Evolutionary conservation across 2,888 invertebrate genomes (phyloP).

Genomic region (Lasioglossum figueresi): DNA sequence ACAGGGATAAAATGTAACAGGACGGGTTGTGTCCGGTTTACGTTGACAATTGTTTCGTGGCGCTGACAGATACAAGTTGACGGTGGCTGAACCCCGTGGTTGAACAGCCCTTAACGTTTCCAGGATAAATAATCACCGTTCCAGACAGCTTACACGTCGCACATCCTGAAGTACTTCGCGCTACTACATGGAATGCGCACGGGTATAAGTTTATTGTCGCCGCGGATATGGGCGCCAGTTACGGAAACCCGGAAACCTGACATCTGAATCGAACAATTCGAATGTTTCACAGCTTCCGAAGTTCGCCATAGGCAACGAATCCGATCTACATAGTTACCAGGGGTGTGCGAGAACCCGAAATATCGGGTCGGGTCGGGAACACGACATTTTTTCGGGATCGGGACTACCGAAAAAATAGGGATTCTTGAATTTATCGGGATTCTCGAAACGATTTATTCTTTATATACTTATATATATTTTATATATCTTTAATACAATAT

Average conservation of each 20-base stretch:
- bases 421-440: no score
- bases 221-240: constrained; percentile 9
- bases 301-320: neutral
- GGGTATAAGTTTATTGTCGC: constrained; percentile 8
- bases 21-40: neutral
- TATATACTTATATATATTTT: no score
- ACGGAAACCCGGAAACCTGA: neutral
- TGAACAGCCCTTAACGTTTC: constrained; percentile 5
- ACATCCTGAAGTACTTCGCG: constrained; percentile 2
- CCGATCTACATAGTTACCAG: neutral
- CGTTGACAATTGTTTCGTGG: constrained; percentile 10
- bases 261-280: constrained; percentile 7
- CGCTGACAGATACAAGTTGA: constrained; percentile 8
- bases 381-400: no score
- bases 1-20: neutral
- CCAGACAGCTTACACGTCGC: constrained; percentile 4
- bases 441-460: no score
- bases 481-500: no score
- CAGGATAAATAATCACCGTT: constrained; percentile 13
- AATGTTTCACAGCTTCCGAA: constrained; percentile 11
- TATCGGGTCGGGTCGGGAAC: no score
- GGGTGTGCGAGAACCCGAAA: no score
- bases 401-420: no score
- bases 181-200: neutral
- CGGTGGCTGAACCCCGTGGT: neutral